Base-by-base conservation (phyloP, 2,888 invertebrate genomes). In the Heliconius sara region DNA sequence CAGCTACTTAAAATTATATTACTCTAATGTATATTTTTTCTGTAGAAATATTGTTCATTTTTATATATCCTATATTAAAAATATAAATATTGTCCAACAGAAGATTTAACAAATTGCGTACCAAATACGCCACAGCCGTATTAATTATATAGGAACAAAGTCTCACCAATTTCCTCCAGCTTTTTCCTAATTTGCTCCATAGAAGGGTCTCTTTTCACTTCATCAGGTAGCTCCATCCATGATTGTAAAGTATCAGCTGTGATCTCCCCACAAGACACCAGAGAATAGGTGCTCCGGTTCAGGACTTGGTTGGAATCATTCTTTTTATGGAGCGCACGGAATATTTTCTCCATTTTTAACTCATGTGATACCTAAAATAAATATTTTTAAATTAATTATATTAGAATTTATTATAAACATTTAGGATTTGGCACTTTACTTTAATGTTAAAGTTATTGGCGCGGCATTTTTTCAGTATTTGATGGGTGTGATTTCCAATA, bases 171-270 rank as follows among this genome's bases (percentile, higher is more conserved):
- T 82, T 90, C 87, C 73, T 95, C 95, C 82, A 94, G 94, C 79
- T 92, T 89, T 76, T 88, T 89, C 82, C 92, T 90, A 80, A 96
- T 96, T 16, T 94, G 94, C 52, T 95, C 96, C 86, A 96, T 90
- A 80, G 95, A 95, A 0, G 96, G 96, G 89, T 96, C 96, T 81
- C 96, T 91, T 63, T 96, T 95, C 78, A 96, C 95, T 77, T 95
- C 95, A 65, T 96, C 95, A 0, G 96, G 96, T 34, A 96, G 85
- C 27, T 92, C 92, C 66, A 95, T 91, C 96, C 96, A 96, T 34
- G 96, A 94, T 83, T 95, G 95, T 67, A 96, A 85, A 0, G 94
- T 92, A 27, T 94, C 94, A 25, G 93, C 93, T 0, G 94, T 95
- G 39, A 96, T 90, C 79, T 95, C 95, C 81, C 90, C 91, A 52